These are phyloP conservation scores for Meloidogyne floridensis DNA, from an alignment of 1,140 invertebrate species.

Conservation along the genomic window DNA sequence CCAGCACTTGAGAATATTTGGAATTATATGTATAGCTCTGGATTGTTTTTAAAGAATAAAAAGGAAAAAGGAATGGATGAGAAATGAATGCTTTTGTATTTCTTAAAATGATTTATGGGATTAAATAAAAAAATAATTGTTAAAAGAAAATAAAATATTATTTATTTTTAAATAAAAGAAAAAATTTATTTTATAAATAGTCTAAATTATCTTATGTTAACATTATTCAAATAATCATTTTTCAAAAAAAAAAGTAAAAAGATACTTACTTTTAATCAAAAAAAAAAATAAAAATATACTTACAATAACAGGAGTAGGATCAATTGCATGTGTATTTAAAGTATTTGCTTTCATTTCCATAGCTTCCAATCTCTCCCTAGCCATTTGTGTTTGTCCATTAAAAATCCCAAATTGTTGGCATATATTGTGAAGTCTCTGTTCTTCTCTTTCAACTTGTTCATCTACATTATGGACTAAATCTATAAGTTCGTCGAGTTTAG, in stretches of 20 bases:
- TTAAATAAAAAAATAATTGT: no score
- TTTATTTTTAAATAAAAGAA: no score
- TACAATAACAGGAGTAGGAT: slow-evolving; percentile 31
- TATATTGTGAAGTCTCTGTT: slow-evolving; percentile 12
- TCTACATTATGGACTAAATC: slow-evolving; percentile 36
- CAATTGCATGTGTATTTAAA: neutral
- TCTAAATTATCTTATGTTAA: no score
- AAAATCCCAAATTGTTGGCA: slow-evolving; percentile 2
- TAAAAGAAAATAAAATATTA: no score
- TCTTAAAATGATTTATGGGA: no score
- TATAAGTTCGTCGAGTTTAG: slow-evolving; percentile 49
- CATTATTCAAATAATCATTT: no score
- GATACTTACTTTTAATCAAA: neutral
- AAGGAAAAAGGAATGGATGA: no score
- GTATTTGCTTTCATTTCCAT: slow-evolving; percentile 4
- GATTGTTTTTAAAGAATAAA: no score
- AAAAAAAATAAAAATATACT: neutral
- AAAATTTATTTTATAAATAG: no score
- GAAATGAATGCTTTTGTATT: no score
- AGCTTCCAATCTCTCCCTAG: neutral
- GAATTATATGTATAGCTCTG: no score
- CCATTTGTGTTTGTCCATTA: slow-evolving; percentile 15
- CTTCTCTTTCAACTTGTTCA: slow-evolving; percentile 12
- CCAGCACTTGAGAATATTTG: no score
- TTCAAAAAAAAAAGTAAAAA: neutral